Conservation (phyloP, 2,888 invertebrate genomes). For the Callyntrura guangdongensis region DNA sequence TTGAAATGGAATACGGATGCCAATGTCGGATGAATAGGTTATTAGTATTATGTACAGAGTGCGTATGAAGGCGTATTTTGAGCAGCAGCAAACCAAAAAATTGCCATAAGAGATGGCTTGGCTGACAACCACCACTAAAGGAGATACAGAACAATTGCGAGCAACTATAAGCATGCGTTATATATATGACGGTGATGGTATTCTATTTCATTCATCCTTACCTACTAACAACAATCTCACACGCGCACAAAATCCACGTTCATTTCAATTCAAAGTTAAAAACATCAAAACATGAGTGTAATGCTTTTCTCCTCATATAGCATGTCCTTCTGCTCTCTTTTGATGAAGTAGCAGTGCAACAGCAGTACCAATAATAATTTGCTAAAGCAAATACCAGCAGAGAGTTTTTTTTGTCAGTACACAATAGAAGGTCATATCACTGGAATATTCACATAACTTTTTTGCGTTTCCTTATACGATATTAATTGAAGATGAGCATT, state of each 20-base stretch:
- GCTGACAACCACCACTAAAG: no score
- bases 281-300: no score
- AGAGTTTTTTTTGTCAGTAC: neutral
- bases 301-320: no score
- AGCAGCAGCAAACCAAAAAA: neutral
- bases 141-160: neutral
- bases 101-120: neutral
- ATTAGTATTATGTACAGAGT: no score
- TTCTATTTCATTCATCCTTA: neutral
- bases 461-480: slow-evolving; percentile 36
- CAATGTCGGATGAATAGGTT: no score
- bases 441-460: slow-evolving; percentile 1
- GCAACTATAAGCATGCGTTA: neutral
- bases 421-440: slow-evolving; percentile 46
- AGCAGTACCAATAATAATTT: no score
- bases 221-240: neutral
- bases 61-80: slow-evolving; percentile 45
- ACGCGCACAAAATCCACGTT: neutral
- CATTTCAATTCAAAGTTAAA: neutral
- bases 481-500: slow-evolving; percentile 59
- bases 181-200: neutral
- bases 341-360: no score
- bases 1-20: no score
- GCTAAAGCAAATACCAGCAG: neutral
- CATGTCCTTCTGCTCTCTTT: no score